Conservation (phyloP, 2,797 vertebrate genomes). For the Muraenolepis orangiensis region DNA sequence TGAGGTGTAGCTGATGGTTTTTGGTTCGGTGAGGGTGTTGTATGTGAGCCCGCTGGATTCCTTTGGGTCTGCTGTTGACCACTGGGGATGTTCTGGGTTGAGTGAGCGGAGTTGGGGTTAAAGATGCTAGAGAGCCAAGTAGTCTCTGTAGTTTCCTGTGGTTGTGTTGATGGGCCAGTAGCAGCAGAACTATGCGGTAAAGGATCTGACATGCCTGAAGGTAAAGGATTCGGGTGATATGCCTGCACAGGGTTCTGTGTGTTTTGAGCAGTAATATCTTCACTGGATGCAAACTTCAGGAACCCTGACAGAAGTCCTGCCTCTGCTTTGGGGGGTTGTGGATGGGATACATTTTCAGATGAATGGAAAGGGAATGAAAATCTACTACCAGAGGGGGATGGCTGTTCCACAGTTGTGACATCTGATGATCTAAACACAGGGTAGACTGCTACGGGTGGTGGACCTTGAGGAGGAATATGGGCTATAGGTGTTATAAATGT, state of each 20-base stretch:
- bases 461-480: conserved; percentile 63
- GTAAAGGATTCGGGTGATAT: conserved; percentile 12
- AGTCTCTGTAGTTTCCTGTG: conserved; percentile 58
- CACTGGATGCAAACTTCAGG: conserved; percentile 69
- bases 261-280: conserved; percentile 51
- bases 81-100: conserved; percentile 40
- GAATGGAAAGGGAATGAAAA: conserved; percentile 72
- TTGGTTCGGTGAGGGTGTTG: conserved; percentile 39
- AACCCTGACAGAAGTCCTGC: conserved; percentile 66
- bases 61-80: conserved; percentile 40
- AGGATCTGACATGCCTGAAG: conserved; percentile 16
- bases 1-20: conserved; percentile 23
- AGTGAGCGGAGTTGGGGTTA: conserved; percentile 39
- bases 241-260: conserved; percentile 39
- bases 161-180: conserved; percentile 14
- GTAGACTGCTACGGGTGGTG: conserved; percentile 65
- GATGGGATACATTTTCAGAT: conserved; percentile 68
- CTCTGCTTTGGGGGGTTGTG: conserved; percentile 59
- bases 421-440: conserved; percentile 72
- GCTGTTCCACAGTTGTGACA: conserved; percentile 55
- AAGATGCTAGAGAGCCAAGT: conserved; percentile 75
- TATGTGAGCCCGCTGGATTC: conserved; percentile 28
- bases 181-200: conserved; percentile 19
- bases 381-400: conserved; percentile 62
- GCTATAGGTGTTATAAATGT: conserved; percentile 76